Conservation (phyloP, 2,888 invertebrate genomes). For the Carpatolechia fugitivella region DNA sequence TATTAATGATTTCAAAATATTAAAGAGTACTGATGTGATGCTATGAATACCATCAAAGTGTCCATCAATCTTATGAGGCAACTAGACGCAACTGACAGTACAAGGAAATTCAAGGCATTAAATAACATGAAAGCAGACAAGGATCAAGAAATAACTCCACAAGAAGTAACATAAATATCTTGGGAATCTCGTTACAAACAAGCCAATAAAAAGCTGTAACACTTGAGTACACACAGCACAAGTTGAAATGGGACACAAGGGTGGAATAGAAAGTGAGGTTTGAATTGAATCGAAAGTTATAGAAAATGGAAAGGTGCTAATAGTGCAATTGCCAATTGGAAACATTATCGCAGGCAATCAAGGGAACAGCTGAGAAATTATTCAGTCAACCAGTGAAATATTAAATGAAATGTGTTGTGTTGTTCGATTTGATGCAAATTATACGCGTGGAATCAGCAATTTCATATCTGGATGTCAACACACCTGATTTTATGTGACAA, state of each 20-base stretch:
- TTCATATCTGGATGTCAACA: background rate
- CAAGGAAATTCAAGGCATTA: background rate
- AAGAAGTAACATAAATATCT: background rate
- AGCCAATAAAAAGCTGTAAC: slow-evolving; percentile 8
- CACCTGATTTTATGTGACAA: background rate
- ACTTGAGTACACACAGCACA: slow-evolving; percentile 17
- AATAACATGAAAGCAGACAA: background rate
- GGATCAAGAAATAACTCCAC: background rate
- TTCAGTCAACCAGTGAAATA: slow-evolving; percentile 42
- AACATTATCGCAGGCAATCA: slow-evolving; percentile 34
- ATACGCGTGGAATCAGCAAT: background rate
- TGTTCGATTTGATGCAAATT: background rate
- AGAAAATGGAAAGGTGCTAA: slow-evolving; percentile 29
- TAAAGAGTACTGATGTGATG: background rate
- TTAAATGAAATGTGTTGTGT: slow-evolving; percentile 8
- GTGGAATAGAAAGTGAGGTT: background rate
- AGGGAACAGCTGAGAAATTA: slow-evolving; percentile 32
- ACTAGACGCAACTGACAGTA: background rate
- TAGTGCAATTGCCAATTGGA: slow-evolving; percentile 32
- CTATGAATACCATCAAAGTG: background rate
- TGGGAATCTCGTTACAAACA: slow-evolving; percentile 1
- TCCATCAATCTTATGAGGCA: background rate
- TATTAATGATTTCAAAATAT: background rate
- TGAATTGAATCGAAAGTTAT: slow-evolving; percentile 23
- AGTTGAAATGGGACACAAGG: background rate